Base-by-base conservation (phyloP, 2,797 vertebrate species). In the Varecia variegata region DNA sequence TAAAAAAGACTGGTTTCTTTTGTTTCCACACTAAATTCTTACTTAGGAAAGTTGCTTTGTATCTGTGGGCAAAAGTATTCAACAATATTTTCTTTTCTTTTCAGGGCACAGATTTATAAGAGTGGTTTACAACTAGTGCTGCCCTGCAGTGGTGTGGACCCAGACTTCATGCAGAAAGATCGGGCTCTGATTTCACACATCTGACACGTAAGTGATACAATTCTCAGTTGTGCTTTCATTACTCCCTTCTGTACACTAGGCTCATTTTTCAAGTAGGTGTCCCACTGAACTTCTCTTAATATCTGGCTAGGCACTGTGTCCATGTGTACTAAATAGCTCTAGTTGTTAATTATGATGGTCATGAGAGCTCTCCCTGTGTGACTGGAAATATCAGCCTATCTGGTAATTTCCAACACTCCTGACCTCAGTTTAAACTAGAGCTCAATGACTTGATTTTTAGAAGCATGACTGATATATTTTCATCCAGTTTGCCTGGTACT, bases 31-130 rank as follows among this genome's bases (percentile, higher is more conserved):
- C 45, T 52, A 12, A 87, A 45, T 82, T 45, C 30, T 56, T 83
- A 60, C 35, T 88, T 35, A 47, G n/a, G 50, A 47, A 84, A 50
- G 52, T 83, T 50, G 67, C 9, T 81, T 47, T 86, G 23, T 89
- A 27, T 79, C 32, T 23, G 4, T 40, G 18, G 18, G 30, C 25
- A 62, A 80, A 90, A 47, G 7, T 43, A 71, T 70, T 77, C 12
- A 73, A 60, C 30, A 58, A n/a, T 54, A 17, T 13, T 88, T 80
- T 52, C 67, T 95, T 52, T 94, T 81, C 50, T 71, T 95, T 88
- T 52, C 95, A 99, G 99, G 98, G 99, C 99, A 83, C 99, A 99
- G 95, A 99, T 99, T 98, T 99, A 99, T 99, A 99, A 99, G 98
- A 99, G 98, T 18, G 98, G 99, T 93, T 99, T 99, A 15, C 99